A percentile compares a stretch with the other conserved stretches of the same genome.
Conservation (phyloP, 2,113 vertebrate species). For the Amia ocellicauda region DNA sequence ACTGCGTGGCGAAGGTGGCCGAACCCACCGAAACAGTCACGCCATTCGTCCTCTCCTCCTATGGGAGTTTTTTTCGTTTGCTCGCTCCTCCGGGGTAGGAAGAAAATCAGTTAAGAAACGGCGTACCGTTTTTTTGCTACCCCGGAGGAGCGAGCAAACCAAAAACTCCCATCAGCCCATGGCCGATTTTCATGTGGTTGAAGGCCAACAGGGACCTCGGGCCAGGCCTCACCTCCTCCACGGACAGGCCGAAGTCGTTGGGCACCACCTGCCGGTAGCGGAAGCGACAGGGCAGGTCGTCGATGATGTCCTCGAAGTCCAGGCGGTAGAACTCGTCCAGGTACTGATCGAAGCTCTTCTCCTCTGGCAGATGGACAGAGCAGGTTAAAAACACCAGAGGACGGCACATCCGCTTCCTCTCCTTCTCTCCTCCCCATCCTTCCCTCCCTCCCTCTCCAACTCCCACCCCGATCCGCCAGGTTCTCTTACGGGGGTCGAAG, state of each 20-base stretch:
- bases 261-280: constrained; percentile 78
- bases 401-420: too few relatives aligned
- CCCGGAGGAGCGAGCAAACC: not conserved
- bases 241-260: constrained; percentile 81
- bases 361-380: constrained; percentile 52
- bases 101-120: not conserved
- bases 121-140: not conserved
- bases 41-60: too few relatives aligned
- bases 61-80: too few relatives aligned
- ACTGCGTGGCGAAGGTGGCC: constrained; percentile 40
- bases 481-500: constrained; percentile 80
- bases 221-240: constrained; percentile 67
- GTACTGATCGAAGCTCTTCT: constrained; percentile 80
- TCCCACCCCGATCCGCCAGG: too few relatives aligned
- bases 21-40: not conserved
- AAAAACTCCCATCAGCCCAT: not conserved
- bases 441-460: too few relatives aligned
- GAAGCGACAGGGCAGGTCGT: constrained; percentile 83
- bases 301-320: constrained; percentile 85
- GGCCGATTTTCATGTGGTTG: too few relatives aligned
- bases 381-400: accelerated
- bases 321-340: constrained; percentile 82
- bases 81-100: not conserved
- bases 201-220: too few relatives aligned
- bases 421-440: too few relatives aligned